phyloP scores from a whole-genome alignment of 2,888 invertebrate genomes.

The Heliconius charithonia region DNA sequence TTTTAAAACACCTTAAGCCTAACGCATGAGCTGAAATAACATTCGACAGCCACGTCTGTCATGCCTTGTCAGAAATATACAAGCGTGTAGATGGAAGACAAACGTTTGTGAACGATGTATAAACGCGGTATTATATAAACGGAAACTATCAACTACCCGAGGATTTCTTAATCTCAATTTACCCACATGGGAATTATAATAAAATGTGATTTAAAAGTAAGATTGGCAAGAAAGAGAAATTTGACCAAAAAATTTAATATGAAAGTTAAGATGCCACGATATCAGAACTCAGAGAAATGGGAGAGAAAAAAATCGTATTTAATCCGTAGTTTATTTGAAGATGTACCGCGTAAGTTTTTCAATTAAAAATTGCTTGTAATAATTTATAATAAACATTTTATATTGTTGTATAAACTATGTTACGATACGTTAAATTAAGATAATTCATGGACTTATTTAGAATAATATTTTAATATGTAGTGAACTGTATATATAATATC shows the following conservation, averaged over 20 bases:
- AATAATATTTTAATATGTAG: not conserved
- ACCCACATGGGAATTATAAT: not conserved
- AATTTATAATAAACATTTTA: not conserved
- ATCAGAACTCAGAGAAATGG: conserved; percentile 36
- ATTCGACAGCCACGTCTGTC: too few species aligned
- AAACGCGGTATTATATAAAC: not conserved
- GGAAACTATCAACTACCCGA: not conserved
- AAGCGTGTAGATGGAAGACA: too few species aligned
- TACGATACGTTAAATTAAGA: not conserved
- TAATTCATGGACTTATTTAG: not conserved
- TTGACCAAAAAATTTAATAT: not conserved
- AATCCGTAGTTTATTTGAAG: conserved; percentile 41
- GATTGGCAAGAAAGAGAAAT: not conserved
- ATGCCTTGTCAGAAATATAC: too few species aligned
- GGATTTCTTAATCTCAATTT: not conserved
- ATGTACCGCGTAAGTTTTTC: conserved; percentile 33
- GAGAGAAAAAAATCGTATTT: conserved; percentile 33
- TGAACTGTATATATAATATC: too few species aligned
- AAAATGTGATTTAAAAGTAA: not conserved
- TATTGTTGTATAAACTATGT: not conserved
- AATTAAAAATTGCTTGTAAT: not conserved
- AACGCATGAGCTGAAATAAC: too few species aligned
- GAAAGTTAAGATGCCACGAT: conserved; percentile 25
- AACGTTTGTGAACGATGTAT: too few species aligned
- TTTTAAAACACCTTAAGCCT: too few species aligned